phyloP scores from a whole-genome alignment of 2,113 vertebrate genomes.

The Chamaetylas fuelleborni region DNA sequence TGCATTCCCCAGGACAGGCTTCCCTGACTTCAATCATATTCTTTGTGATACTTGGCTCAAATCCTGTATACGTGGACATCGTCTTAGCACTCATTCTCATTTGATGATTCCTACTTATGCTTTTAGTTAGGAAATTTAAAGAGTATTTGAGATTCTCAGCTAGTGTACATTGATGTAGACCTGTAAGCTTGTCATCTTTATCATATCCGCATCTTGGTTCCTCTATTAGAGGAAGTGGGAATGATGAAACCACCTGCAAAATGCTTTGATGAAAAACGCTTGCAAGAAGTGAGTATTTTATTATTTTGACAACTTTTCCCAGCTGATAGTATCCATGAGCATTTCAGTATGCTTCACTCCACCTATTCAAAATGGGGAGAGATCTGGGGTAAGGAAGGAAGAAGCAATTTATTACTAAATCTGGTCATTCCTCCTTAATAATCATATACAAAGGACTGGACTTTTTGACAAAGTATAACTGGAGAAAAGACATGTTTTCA shows the following conservation, averaged over 20 bases:
- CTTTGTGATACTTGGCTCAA: conserved; percentile 3
- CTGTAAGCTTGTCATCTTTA: conserved; percentile 18
- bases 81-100: not conserved
- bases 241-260: conserved; percentile 40
- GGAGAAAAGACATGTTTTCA: conserved; percentile 13
- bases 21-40: not conserved
- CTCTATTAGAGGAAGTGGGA: conserved; percentile 19
- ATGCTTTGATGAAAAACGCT: conserved; percentile 37
- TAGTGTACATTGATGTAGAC: not conserved
- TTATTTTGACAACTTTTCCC: conserved; percentile 29
- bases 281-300: conserved; percentile 21
- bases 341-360: not conserved
- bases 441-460: not conserved
- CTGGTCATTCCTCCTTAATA: not conserved
- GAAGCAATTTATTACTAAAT: not conserved
- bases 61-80: not conserved
- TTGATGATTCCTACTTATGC: conserved; percentile 1
- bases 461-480: not conserved
- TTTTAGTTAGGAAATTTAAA: conserved; percentile 8
- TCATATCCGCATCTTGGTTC: not conserved
- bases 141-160: not conserved
- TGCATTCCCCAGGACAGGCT: not conserved
- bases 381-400: not conserved
- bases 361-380: not conserved
- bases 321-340: not conserved